Conservation (phyloP, 2,113 vertebrate species). For the Sciurus niger region DNA sequence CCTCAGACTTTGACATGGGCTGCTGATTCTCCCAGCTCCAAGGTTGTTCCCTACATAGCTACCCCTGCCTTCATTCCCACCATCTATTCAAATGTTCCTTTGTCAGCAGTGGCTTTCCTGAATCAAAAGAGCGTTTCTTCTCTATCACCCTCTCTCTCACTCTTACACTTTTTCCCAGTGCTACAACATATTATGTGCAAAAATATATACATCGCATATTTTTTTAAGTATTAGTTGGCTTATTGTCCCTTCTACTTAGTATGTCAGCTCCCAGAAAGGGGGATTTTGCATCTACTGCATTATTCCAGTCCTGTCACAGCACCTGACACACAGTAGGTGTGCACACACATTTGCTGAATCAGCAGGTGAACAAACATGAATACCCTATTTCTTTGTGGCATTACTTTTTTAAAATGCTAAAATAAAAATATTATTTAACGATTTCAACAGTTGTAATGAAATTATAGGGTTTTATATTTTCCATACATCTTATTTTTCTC, state of each 20-base stretch:
- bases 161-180: neutral
- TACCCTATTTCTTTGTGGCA: neutral
- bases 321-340: neutral
- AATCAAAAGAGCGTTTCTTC: neutral
- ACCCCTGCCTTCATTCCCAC: neutral
- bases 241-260: neutral
- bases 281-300: neutral
- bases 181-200: neutral
- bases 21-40: neutral
- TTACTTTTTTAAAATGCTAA: neutral
- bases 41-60: neutral
- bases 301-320: neutral
- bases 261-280: neutral
- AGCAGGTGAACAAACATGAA: neutral
- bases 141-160: neutral
- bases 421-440: conserved; percentile 44
- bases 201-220: neutral
- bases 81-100: neutral
- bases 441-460: neutral
- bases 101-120: neutral
- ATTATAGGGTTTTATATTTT: conserved; percentile 44
- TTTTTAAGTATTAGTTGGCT: neutral
- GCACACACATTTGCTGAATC: neutral
- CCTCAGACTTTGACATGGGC: neutral
- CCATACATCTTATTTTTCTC: conserved; percentile 32